Base-by-base conservation (phyloP, 1,140 invertebrate genomes). In the Zaprionus kolodkinae region DNA sequence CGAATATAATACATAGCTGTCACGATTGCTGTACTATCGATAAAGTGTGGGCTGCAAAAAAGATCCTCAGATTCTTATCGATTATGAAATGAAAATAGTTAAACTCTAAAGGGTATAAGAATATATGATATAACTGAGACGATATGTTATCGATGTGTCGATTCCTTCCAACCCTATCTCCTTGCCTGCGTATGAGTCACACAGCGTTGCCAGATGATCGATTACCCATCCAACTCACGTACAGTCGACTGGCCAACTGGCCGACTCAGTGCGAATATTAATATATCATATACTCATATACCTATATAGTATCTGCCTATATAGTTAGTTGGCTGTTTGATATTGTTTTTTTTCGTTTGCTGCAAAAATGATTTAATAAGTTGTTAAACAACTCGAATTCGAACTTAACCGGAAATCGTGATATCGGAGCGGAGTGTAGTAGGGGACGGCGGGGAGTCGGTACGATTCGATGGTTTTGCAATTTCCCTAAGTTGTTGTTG, bases 341-440 rank as follows among this genome's bases (percentile, higher is more conserved):
- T 30, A 2, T 30, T 30, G 1, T 2, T 21, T 21, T 21, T 21
- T 21, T 21, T 21, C 21, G 1, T 21, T 2, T 63, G 57, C 64
- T 62, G 45, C n/a, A 76, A 76, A 76, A 72, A 65, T 78, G 76
- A 78, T 78, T 78, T 78, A 75, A 78, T 78, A 78, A 75, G 76
- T 78, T 78, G 76, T 50, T 55, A 13, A 62, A 70, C 76, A 74
- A 78, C 72, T 55, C 52, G 33, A 71, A 55, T 6, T 70, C 55
- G 60, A 61, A 76, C 54, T 69, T 45, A 69, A 70, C 76, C 76
- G 76, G 76, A 78, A 75, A 78, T 78, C 72, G 76, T 72, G 76
- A 78, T 78, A 78, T 78, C 72, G 76, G 17, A 60, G 75, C 66
- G 76, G 17, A 64, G 60, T 54, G n/a, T n/a, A n/a, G n/a, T 57